A percentile compares a stretch with the other conserved stretches of the same genome.
phyloP scores from a whole-genome alignment of 2,113 vertebrate genomes.

The Corvus moneduloides region DNA sequence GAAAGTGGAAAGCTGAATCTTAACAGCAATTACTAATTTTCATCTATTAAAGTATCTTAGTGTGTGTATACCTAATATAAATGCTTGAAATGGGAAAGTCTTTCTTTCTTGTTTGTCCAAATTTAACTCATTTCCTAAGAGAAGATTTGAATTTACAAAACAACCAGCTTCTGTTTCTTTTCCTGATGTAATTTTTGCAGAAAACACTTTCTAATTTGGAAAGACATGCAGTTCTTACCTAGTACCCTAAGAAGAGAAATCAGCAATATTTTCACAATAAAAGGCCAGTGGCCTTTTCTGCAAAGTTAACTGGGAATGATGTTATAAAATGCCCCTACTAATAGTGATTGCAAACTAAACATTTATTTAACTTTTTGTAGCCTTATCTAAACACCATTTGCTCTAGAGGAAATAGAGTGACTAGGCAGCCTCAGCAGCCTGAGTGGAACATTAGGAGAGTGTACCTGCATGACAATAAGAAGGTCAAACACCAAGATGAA shows the following conservation, averaged over 20 bases:
- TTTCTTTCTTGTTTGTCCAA: neutral
- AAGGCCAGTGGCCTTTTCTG: neutral
- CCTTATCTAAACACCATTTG: neutral
- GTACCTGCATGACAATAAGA: constrained; percentile 99
- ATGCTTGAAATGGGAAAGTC: neutral
- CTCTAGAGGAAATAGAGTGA: neutral
- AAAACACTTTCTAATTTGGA: neutral
- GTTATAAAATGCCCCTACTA: neutral
- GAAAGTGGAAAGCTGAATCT: constrained; percentile 19
- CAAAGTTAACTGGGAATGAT: neutral
- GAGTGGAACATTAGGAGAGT: constrained; percentile 52
- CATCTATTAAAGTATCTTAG: neutral
- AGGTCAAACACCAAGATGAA: constrained; percentile 99
- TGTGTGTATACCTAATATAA: neutral
- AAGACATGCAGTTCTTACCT: neutral
- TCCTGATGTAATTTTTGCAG: neutral
- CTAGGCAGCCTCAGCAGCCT: neutral
- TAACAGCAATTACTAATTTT: constrained; percentile 27
- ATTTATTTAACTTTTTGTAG: neutral
- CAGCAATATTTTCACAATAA: neutral
- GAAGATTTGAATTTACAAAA: constrained; percentile 22
- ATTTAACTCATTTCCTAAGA: neutral
- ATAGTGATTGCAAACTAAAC: neutral
- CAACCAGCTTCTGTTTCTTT: neutral
- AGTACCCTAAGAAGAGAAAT: neutral